Evolutionary conservation across 2,113 vertebrate species (phyloP).

Genomic region (Empidonax traillii): DNA sequence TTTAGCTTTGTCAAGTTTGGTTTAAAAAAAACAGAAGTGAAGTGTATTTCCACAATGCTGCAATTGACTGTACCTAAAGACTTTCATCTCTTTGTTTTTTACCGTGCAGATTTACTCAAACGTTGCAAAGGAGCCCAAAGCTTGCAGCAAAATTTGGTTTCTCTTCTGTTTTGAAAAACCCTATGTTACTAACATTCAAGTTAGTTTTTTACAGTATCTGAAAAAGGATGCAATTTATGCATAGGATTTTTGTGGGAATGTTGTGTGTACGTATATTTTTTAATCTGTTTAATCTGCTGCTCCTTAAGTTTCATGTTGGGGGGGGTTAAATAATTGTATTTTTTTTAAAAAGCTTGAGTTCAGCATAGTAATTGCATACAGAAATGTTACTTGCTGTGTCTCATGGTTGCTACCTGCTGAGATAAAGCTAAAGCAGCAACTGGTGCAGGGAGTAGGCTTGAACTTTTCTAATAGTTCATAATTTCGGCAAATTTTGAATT

Average conservation of each 20-base stretch:
- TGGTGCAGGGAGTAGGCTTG: neutral
- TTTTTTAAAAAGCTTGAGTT: neutral
- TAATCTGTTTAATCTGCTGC: neutral
- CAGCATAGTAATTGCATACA: neutral
- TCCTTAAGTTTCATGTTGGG: neutral
- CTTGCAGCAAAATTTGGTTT: neutral
- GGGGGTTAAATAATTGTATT: neutral
- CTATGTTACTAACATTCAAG: neutral
- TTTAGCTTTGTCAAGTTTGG: neutral
- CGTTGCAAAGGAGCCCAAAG: neutral
- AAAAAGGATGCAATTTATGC: neutral
- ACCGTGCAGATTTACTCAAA: neutral
- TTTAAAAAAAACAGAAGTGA: neutral
- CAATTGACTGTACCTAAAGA: neutral
- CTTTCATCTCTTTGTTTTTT: neutral
- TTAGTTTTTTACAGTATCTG: neutral
- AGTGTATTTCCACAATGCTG: neutral
- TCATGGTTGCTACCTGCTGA: neutral
- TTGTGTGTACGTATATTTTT: neutral
- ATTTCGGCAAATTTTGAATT: neutral
- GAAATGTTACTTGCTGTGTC: neutral
- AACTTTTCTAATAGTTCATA: neutral
- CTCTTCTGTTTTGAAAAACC: neutral
- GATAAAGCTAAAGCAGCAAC: neutral
- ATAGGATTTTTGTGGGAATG: neutral